Percentiles rank a stretch among this genome's conserved stretches.
phyloP scores from a whole-genome alignment of 1,140 invertebrate species.

The Lordiphosa clarofinis region DNA sequence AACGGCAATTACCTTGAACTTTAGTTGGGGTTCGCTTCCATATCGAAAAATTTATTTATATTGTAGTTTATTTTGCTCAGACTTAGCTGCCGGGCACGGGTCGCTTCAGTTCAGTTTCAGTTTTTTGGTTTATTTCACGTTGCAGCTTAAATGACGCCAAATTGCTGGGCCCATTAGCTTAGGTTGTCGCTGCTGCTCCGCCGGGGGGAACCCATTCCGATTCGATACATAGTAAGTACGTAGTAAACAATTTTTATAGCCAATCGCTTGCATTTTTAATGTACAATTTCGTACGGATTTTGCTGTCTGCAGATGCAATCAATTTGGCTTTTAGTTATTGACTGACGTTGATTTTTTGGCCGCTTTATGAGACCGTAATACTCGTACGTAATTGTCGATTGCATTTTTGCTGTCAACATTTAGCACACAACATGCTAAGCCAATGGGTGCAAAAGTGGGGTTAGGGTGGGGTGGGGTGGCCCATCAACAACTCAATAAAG shows the following conservation, averaged over 20 bases:
- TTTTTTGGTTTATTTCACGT: conserved; percentile 62
- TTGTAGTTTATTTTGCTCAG: conserved; percentile 27
- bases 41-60: conserved; percentile 64
- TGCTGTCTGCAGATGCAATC: conserved; percentile 37
- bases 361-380: conserved; percentile 71
- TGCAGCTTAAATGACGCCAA: conserved; percentile 71
- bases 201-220: conserved; percentile 14
- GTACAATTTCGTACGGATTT: conserved; percentile 50
- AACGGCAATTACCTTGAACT: conserved; percentile 77
- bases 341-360: conserved; percentile 74
- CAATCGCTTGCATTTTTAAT: conserved; percentile 73
- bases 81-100: conserved; percentile 33
- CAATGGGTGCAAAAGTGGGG: neutral
- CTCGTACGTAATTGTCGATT: conserved; percentile 63
- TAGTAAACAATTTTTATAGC: conserved; percentile 63
- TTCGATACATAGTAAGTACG: conserved; percentile 19
- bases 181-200: conserved; percentile 17
- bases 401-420: conserved; percentile 57
- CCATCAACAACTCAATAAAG: conserved; percentile 67
- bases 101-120: conserved; percentile 3
- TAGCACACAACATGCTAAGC: conserved; percentile 40
- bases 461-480: neutral
- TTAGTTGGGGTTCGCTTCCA: conserved; percentile 15
- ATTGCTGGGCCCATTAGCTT: conserved; percentile 64
- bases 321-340: conserved; percentile 45